phyloP scores from a whole-genome alignment of 2,888 invertebrate species.

The Lepidocyrtoides sp. region DNA sequence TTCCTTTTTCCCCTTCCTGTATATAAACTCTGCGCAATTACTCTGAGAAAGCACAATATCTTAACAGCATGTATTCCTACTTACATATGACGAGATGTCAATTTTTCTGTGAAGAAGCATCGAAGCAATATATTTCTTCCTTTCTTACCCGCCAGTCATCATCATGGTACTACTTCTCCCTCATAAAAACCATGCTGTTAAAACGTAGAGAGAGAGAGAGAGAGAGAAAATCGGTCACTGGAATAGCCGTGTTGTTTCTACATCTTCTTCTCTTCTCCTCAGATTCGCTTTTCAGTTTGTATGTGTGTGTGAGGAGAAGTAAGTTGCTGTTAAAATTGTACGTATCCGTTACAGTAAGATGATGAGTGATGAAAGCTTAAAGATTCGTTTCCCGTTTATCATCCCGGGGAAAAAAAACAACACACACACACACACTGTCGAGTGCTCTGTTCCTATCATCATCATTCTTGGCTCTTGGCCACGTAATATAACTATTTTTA shows the following conservation, averaged over 20 bases:
- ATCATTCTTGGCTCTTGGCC: slow-evolving; percentile 13
- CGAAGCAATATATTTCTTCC: neutral
- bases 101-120: neutral
- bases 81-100: slow-evolving; percentile 15
- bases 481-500: slow-evolving; percentile 48
- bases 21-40: slow-evolving; percentile 20
- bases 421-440: neutral
- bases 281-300: neutral
- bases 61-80: neutral
- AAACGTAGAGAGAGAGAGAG: neutral
- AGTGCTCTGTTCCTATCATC: neutral
- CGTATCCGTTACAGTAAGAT: neutral
- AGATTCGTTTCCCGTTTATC: slow-evolving; percentile 14
- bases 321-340: neutral
- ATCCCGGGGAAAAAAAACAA: neutral
- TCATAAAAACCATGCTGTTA: neutral
- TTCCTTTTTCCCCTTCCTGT: neutral
- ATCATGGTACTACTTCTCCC: too few species aligned
- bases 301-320: too few species aligned
- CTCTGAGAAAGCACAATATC: slow-evolving; percentile 38
- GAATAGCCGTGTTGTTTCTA: neutral
- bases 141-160: neutral
- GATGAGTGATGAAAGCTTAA: slow-evolving; percentile 41
- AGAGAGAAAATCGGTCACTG: slow-evolving; percentile 36
- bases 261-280: too few species aligned